Percentiles rank a stretch among this genome's conserved stretches.
Conservation (phyloP, 2,797 vertebrate species). For the Serranus cabrilla region DNA sequence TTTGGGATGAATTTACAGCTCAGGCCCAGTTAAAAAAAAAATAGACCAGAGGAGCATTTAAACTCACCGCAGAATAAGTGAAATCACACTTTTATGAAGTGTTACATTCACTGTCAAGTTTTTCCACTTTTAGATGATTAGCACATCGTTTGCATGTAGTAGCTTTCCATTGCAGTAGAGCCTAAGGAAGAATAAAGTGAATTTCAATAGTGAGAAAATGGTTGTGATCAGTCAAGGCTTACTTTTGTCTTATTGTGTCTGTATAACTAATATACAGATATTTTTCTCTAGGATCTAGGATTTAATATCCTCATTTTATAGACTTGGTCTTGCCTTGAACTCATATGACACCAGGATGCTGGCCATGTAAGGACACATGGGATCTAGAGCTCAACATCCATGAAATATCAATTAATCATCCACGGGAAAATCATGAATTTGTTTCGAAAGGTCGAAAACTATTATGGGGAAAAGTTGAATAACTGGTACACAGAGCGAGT, state of each 20-base stretch:
- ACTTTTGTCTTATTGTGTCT: neutral
- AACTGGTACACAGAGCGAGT: conserved; percentile 18
- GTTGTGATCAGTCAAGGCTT: neutral
- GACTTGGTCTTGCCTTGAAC: neutral
- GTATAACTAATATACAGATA: neutral
- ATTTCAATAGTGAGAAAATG: neutral
- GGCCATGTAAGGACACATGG: neutral
- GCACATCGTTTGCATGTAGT: neutral
- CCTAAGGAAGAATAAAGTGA: neutral
- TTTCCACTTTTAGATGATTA: neutral
- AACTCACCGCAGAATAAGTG: neutral
- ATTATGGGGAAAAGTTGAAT: conserved; percentile 30
- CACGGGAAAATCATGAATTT: neutral
- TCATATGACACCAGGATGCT: neutral
- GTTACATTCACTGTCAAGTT: neutral
- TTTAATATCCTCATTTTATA: neutral
- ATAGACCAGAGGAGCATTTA: neutral
- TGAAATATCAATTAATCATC: neutral
- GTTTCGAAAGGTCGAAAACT: conserved; percentile 1
- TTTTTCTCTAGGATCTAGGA: neutral
- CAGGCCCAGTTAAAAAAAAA: neutral
- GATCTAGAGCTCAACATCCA: neutral
- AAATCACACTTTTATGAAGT: neutral
- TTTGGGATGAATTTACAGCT: neutral
- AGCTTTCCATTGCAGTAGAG: neutral